Evolutionary conservation across 2,797 vertebrate species (phyloP).

Genomic region (Myripristis murdjan): DNA sequence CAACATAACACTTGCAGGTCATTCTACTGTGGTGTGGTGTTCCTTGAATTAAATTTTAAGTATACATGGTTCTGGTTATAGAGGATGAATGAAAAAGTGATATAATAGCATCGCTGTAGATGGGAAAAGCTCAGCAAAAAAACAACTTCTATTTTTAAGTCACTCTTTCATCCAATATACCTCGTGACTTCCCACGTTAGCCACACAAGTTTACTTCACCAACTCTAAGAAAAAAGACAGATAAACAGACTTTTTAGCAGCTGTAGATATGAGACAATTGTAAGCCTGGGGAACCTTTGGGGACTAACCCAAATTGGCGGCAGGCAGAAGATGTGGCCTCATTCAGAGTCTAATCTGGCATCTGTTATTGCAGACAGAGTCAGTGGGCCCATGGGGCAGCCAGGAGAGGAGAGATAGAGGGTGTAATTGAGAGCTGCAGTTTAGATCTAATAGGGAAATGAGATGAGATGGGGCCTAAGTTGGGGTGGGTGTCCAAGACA

Average conservation of each 20-base stretch:
- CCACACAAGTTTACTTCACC: conserved; percentile 33
- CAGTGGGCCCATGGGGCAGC: conserved; percentile 65
- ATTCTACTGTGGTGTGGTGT: background rate
- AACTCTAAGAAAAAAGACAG: conserved; percentile 42
- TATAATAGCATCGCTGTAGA: background rate
- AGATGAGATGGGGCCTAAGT: conserved; percentile 77
- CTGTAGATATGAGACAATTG: conserved; percentile 63
- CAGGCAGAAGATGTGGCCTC: conserved; percentile 74
- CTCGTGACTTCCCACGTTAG: conserved; percentile 32
- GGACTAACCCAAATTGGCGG: conserved; percentile 74
- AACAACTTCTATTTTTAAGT: conserved; percentile 19
- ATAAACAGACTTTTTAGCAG: conserved; percentile 65
- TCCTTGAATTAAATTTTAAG: background rate
- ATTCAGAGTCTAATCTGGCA: conserved; percentile 82
- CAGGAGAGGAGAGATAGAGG: conserved; percentile 59
- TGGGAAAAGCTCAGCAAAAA: conserved; percentile 16
- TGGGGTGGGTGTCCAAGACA: conserved; percentile 70
- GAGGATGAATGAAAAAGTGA: conserved; percentile 1
- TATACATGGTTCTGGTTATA: conserved; percentile 3
- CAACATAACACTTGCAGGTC: conserved; percentile 1
- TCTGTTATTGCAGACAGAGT: conserved; percentile 82
- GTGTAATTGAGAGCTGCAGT: conserved; percentile 81
- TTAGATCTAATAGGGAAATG: conserved; percentile 85
- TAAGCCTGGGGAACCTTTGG: conserved; percentile 61
- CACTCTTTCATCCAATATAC: conserved; percentile 14